Evolutionary conservation across 1,140 invertebrate species (phyloP).

Genomic region (Drosophila melanica): DNA sequence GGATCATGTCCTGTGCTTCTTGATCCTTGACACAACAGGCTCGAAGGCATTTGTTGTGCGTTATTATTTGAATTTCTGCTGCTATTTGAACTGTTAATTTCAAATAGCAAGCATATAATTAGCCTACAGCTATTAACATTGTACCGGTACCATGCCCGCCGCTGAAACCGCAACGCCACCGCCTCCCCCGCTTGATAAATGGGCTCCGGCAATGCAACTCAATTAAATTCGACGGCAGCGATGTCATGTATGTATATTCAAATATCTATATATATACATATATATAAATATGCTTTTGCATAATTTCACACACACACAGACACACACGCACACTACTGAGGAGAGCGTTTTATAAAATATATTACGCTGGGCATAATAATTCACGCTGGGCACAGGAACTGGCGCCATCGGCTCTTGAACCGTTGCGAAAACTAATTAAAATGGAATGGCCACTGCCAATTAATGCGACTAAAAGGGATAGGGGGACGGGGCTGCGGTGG

Average conservation of each 20-base stretch:
- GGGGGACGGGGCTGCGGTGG: not conserved
- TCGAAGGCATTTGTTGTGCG: slow-evolving; percentile 14
- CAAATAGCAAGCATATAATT: slow-evolving; percentile 39
- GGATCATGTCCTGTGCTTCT: not conserved
- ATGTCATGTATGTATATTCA: slow-evolving; percentile 23
- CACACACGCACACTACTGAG: slow-evolving; percentile 16
- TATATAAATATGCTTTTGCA: slow-evolving; percentile 57
- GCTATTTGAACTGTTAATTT: slow-evolving; percentile 46
- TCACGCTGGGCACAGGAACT: slow-evolving; percentile 51
- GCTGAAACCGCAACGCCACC: not conserved
- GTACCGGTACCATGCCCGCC: not conserved
- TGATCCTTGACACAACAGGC: slow-evolving; percentile 19
- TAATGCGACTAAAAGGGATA: slow-evolving; percentile 59
- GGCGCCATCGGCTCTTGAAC: slow-evolving; percentile 55
- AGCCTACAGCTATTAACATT: slow-evolving; percentile 17
- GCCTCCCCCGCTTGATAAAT: slow-evolving; percentile 23
- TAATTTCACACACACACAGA: slow-evolving; percentile 54
- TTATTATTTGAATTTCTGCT: slow-evolving; percentile 28
- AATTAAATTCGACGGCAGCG: slow-evolving; percentile 70
- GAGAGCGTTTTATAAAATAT: slow-evolving; percentile 68
- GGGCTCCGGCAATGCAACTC: slow-evolving; percentile 60
- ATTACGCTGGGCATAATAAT: slow-evolving; percentile 72
- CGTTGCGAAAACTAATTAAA: slow-evolving; percentile 81
- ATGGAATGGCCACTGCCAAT: slow-evolving; percentile 76
- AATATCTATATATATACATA: slow-evolving; percentile 41